Base-by-base conservation (phyloP, 2,113 vertebrate species). In the Pampusana beccarii region DNA sequence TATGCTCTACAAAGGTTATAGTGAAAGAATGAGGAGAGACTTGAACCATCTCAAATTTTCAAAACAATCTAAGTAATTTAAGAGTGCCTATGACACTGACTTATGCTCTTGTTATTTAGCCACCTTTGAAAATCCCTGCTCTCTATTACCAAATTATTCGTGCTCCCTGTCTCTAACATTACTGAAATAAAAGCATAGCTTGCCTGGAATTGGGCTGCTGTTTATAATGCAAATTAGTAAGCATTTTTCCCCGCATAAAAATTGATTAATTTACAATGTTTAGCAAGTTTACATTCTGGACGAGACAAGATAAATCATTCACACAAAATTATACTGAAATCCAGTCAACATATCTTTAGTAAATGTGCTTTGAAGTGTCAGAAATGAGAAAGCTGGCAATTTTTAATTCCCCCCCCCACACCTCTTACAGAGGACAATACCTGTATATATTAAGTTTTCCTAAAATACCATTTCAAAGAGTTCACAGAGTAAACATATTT, bases 241-340 rank as follows among this genome's bases (percentile, higher is more conserved):
- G 40, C 11, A 80, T 57, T 69, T 51, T 44, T 3, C 1, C 12
- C 6, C 13, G 28, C 56, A 36, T 25, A 83, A 91, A 92, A 91
- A 89, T 51, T 78, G 5, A 84, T 77, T 91, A 56, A 89, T 92
- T 97, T 91, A 86, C 34, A 86, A 36, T 48, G 42, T 91, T 92
- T 81, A 95, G 38, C 65, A 91, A 91, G 77, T 91, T 95, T 91
- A 64, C 53, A 84, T 95, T 93, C 95, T 97, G 95, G 80, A 88
- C 77, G 65, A 91, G 70, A 92, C 69, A 89, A 95, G 92, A 92
- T 92, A 96, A 97, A 91, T 92, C 77, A 89, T 71, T 91, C 80
- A 56, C 67, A 74, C 34, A 91, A 95, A 93, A 92, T 93, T 93
- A 89, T 61, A 89, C 58, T 40, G 57, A 92, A 95, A 96, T 60